phyloP scores from a whole-genome alignment of 2,113 vertebrate genomes.

The Lutjanus erythropterus region DNA sequence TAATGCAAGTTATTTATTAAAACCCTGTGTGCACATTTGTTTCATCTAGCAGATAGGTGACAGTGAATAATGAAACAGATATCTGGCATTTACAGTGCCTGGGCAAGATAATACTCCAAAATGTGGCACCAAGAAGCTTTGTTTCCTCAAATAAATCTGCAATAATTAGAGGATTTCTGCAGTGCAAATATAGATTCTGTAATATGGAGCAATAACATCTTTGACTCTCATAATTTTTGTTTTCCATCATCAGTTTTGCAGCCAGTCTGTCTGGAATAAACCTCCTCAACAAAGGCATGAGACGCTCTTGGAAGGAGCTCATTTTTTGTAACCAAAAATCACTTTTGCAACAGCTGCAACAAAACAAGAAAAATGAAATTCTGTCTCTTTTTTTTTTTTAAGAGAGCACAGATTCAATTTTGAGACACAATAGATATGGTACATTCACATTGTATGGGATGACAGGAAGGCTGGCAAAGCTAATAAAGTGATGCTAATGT shows the following conservation, averaged over 20 bases:
- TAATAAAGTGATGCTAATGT: constrained; percentile 72
- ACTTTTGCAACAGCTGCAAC: constrained; percentile 29
- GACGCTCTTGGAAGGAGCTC: background rate
- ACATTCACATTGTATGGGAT: constrained; percentile 78
- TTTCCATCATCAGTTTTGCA: constrained; percentile 3
- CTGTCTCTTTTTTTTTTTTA: background rate
- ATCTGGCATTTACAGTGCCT: constrained; percentile 38
- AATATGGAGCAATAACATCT: background rate
- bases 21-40: constrained; percentile 29
- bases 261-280: constrained; percentile 1
- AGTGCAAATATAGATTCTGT: constrained; percentile 33
- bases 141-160: constrained; percentile 26
- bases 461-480: constrained; percentile 57
- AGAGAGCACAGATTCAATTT: constrained; percentile 40
- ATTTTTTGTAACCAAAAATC: background rate
- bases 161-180: constrained; percentile 26
- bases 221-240: background rate
- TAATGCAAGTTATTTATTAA: constrained; percentile 39
- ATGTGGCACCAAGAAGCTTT: constrained; percentile 13
- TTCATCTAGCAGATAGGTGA: constrained; percentile 38
- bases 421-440: constrained; percentile 54
- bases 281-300: background rate
- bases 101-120: background rate
- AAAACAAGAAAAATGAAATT: constrained; percentile 20
- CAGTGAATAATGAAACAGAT: constrained; percentile 40